phyloP scores from a whole-genome alignment of 2,113 vertebrate genomes.

The Paraplagusia blochii region DNA sequence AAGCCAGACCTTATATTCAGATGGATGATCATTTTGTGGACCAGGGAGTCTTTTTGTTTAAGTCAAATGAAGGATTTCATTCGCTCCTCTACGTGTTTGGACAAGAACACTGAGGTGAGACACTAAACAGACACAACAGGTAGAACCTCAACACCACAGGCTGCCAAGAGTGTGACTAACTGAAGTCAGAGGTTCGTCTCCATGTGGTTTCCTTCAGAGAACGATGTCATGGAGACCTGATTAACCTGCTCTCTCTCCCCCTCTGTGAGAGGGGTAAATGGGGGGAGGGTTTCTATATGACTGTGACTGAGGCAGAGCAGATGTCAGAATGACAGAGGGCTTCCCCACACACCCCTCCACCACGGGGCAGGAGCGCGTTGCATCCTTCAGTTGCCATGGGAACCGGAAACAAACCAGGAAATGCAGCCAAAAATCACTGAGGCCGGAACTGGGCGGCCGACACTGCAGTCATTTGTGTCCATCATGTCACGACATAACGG shows the following conservation, averaged over 20 bases:
- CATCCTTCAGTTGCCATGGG: slow-evolving; percentile 55
- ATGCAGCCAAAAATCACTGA: background rate
- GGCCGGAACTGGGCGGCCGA: background rate
- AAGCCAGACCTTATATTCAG: too few species aligned
- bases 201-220: background rate
- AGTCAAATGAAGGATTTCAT: too few species aligned
- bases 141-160: too few species aligned
- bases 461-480: background rate
- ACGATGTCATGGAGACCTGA: background rate
- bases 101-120: too few species aligned
- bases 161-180: too few species aligned
- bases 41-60: too few species aligned
- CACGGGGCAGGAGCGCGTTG: slow-evolving; percentile 20
- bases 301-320: slow-evolving; percentile 27
- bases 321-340: slow-evolving; percentile 59
- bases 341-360: slow-evolving; percentile 50
- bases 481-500: background rate
- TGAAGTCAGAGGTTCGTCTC: background rate
- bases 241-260: slow-evolving; percentile 35
- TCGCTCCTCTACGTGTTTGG: too few species aligned
- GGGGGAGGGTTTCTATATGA: slow-evolving; percentile 28
- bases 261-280: background rate
- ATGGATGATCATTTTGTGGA: too few species aligned
- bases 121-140: too few species aligned
- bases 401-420: slow-evolving; percentile 46